A percentile compares a stretch with the other conserved stretches of the same genome.
These are phyloP conservation scores for Lochmaea capreae DNA, from an alignment of 2,888 invertebrate species.

Conservation along the genomic window DNA sequence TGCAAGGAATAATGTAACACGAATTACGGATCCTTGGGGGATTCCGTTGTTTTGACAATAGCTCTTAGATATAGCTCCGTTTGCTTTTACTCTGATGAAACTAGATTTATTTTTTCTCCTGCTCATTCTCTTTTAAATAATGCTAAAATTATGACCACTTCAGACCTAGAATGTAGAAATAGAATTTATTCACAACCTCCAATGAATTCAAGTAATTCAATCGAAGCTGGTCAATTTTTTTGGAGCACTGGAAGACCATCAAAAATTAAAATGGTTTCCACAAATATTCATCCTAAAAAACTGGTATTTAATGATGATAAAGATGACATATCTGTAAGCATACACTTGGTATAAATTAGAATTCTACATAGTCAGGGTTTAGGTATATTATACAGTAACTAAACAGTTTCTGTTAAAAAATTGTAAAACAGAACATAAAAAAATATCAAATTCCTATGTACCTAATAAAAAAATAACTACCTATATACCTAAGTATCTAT, in stretches of 20 bases:
- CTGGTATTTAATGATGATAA: conserved; percentile 37
- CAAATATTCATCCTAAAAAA: conserved; percentile 25
- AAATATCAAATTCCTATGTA: no score
- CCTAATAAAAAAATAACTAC: no score
- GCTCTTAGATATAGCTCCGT: no score
- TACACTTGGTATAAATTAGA: background rate
- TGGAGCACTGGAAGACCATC: conserved; percentile 35
- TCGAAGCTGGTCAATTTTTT: conserved; percentile 12
- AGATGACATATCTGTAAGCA: conserved; percentile 42
- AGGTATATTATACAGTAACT: no score
- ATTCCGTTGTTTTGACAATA: no score
- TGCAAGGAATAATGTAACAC: no score
- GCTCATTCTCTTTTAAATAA: conserved; percentile 28
- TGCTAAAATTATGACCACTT: conserved; percentile 28
- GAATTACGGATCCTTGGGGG: no score
- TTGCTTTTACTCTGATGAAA: no score
- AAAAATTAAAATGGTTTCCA: conserved; percentile 6
- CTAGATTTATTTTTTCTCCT: conserved; percentile 10
- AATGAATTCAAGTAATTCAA: background rate
- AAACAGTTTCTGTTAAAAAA: no score
- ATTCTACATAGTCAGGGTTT: background rate
- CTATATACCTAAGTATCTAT: no score
- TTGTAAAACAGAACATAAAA: no score
- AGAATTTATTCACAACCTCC: conserved; percentile 10
- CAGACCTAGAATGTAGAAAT: conserved; percentile 2